Base-by-base conservation (phyloP, 2,113 vertebrate species). In the Anarhynchus alexandrinus region DNA sequence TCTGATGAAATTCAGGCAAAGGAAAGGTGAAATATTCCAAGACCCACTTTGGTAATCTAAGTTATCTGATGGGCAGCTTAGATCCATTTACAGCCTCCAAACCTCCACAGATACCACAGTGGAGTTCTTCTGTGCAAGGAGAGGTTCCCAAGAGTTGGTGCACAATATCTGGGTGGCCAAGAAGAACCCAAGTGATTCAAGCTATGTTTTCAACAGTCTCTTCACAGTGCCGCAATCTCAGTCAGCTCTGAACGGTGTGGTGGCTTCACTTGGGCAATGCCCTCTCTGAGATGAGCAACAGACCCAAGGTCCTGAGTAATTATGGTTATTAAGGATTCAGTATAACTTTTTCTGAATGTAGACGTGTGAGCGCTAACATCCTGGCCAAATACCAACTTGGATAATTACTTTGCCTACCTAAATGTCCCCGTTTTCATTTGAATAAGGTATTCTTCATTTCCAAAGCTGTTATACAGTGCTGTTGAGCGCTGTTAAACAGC, bases 321-420 rank as follows among this genome's bases (percentile, higher is more conserved):
- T 57, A 30, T 0, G 9, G 59, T 78, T 90, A 49, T 90, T 62
- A 66, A 82, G n/a, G 54, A 58, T 54, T 47, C 43, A 36, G 4
- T 4, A 6, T 8, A 54, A 94, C 38, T 84, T 95, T 42, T 73
- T 38, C 6, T 16, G 2, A n/a, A n/a, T 0, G 14, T 6, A 66
- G 61, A 47, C 20, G 1, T 0, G 13, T 34, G 32, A 87, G 51
- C 29, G 4, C 45, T 20, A n/a, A 54, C 12, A 7, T 71, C 79
- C 49, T 94, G 92, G 91, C 70, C 90, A 78, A 58, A 74, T 27
- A 82, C 32, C 82, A 93, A 22, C 32, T 30, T 62, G 45, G 67
- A 86, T 90, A 86, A 96, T 95, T 94, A 95, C 95, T 95, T 90
- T 92, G 29, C 86, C 85, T 80, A 96, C 87, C 90, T 94, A 81